phyloP scores from a whole-genome alignment of 2,888 invertebrate genomes.

The Phlogophora meticulosa region DNA sequence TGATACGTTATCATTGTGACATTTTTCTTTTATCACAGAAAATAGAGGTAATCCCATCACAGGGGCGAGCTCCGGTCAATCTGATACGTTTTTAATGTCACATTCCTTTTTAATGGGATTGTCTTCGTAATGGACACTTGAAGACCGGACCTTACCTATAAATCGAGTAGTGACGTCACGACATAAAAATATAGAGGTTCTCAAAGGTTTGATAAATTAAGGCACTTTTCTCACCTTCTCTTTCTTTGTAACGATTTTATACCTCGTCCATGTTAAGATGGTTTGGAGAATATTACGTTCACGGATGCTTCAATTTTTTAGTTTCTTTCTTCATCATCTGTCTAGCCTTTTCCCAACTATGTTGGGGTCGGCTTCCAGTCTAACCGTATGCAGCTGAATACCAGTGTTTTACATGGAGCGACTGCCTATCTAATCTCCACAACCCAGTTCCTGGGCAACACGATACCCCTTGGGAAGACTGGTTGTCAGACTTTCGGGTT shows the following conservation, averaged over 20 bases:
- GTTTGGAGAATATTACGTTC: background rate
- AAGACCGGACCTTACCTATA: slow-evolving; percentile 43
- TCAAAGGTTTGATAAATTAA: background rate
- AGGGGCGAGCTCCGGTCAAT: slow-evolving; percentile 54
- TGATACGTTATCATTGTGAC: slow-evolving; percentile 53
- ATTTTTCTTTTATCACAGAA: slow-evolving; percentile 57
- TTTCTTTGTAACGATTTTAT: background rate
- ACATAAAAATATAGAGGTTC: slow-evolving; percentile 16
- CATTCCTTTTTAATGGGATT: slow-evolving; percentile 61
- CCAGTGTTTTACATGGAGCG: too few relatives aligned
- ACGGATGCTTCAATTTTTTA: background rate
- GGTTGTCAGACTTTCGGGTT: too few relatives aligned
- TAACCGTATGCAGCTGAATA: too few relatives aligned
- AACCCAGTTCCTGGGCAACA: too few relatives aligned
- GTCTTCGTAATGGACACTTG: slow-evolving; percentile 59
- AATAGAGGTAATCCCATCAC: slow-evolving; percentile 58
- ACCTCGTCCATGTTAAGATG: background rate
- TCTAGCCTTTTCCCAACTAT: too few relatives aligned
- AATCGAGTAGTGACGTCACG: slow-evolving; percentile 49
- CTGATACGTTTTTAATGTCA: slow-evolving; percentile 62
- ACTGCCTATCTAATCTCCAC: too few relatives aligned
- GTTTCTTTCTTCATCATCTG: too few relatives aligned
- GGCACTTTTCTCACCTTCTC: background rate
- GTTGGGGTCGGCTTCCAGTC: too few relatives aligned
- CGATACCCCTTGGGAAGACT: too few relatives aligned